These are phyloP conservation scores for Auanema sp. DNA, from an alignment of 2,888 invertebrate species.

Conservation along the genomic window DNA sequence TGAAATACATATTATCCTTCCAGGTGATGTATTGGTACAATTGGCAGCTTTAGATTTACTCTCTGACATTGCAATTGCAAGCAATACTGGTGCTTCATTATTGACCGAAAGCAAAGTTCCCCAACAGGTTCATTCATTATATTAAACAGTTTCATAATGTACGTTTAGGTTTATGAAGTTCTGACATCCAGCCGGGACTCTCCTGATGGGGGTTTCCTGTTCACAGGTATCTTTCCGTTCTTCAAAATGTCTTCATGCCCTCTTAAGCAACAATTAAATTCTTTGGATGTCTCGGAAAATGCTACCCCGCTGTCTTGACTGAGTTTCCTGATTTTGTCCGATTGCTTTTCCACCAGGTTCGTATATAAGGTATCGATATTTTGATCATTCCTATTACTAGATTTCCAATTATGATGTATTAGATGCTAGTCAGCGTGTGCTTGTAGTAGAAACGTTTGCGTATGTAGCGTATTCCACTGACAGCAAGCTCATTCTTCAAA, in stretches of 20 bases:
- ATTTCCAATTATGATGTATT: slow-evolving; percentile 27
- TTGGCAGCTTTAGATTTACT: slow-evolving; percentile 14
- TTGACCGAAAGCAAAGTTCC: slow-evolving; percentile 6
- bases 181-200: slow-evolving; percentile 1
- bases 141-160: neutral
- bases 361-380: neutral
- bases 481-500: slow-evolving; percentile 17
- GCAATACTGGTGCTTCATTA: slow-evolving; percentile 7
- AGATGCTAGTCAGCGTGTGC: slow-evolving; percentile 21
- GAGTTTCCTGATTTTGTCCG: slow-evolving; percentile 23
- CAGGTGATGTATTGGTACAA: slow-evolving; percentile 10
- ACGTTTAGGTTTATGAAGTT: neutral
- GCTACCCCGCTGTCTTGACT: slow-evolving; percentile 27
- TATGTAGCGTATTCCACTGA: slow-evolving; percentile 25
- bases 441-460: slow-evolving; percentile 34
- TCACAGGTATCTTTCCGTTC: slow-evolving; percentile 4
- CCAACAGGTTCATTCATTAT: neutral
- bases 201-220: slow-evolving; percentile 21
- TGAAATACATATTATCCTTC: too few species aligned
- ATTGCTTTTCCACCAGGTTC: slow-evolving; percentile 19
- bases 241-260: neutral
- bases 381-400: slow-evolving; percentile 8
- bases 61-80: slow-evolving; percentile 13
- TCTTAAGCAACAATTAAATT: slow-evolving; percentile 31
- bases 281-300: slow-evolving; percentile 28